Evolutionary conservation across 2,113 vertebrate species (phyloP).

Genomic region (Rhinichthys klamathensis): DNA sequence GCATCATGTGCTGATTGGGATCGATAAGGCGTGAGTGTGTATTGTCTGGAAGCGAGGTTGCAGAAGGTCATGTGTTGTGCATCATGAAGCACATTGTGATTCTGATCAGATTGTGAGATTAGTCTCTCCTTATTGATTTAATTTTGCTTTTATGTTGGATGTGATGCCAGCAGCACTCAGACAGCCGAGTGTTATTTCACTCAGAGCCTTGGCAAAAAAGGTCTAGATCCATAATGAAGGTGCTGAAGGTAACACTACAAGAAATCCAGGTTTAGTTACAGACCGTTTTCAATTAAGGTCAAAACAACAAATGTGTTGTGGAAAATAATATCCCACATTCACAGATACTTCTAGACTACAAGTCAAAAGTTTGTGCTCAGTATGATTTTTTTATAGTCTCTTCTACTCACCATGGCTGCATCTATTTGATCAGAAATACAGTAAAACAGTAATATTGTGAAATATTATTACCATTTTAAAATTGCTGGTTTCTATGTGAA

Average conservation of each 20-base stretch:
- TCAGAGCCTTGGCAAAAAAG: background rate
- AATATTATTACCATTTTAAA: background rate
- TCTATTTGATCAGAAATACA: background rate
- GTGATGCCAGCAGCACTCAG: background rate
- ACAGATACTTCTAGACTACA: background rate
- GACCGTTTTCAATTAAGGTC: background rate
- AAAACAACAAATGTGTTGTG: background rate
- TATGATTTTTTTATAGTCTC: background rate
- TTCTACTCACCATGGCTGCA: background rate
- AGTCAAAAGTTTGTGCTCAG: background rate
- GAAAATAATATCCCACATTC: background rate
- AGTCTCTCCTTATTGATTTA: slow-evolving; percentile 9
- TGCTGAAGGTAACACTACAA: background rate
- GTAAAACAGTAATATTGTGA: background rate
- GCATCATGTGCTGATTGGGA: background rate
- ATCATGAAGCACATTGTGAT: background rate
- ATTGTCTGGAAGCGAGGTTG: background rate
- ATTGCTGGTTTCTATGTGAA: background rate
- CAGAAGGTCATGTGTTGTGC: background rate
- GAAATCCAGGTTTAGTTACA: background rate
- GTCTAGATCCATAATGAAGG: background rate
- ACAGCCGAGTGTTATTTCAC: background rate
- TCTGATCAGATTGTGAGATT: background rate
- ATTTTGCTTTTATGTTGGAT: slow-evolving; percentile 7
- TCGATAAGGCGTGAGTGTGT: slow-evolving; percentile 2